These are phyloP conservation scores for Nixonia krombeini DNA, from an alignment of 1,140 invertebrate species.

Conservation along the genomic window DNA sequence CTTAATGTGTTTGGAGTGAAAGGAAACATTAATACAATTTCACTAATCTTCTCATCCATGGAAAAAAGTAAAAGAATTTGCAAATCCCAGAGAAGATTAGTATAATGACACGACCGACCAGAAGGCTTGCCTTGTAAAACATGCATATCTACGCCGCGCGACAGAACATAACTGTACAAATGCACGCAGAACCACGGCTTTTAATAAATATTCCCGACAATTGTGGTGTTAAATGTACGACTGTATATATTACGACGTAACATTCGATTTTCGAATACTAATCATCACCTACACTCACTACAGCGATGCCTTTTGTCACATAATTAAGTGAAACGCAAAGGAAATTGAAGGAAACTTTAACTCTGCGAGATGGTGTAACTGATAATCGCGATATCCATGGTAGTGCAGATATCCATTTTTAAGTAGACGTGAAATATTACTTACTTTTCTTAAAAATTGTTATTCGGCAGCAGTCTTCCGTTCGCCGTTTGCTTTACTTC, in stretches of 20 bases:
- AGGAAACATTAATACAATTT: neutral
- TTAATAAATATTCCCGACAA: slow-evolving; percentile 9
- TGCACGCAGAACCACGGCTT: slow-evolving; percentile 32
- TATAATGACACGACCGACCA: slow-evolving; percentile 10
- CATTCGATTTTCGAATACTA: slow-evolving; percentile 41
- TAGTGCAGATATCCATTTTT: no score
- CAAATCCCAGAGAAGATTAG: neutral
- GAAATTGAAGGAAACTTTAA: slow-evolving; percentile 29
- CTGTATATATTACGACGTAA: slow-evolving; percentile 37
- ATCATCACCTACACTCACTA: slow-evolving; percentile 30
- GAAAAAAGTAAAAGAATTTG: neutral
- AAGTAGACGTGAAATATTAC: no score
- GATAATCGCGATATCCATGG: no score
- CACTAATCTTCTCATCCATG: neutral
- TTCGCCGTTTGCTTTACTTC: slow-evolving; percentile 41
- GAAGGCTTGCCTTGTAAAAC: slow-evolving; percentile 49
- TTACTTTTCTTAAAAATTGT: slow-evolving; percentile 7
- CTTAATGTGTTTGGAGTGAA: neutral
- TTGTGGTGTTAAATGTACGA: slow-evolving; percentile 33
- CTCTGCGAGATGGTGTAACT: slow-evolving; percentile 36
- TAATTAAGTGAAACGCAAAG: slow-evolving; percentile 21
- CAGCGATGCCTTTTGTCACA: slow-evolving; percentile 39
- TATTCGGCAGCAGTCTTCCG: slow-evolving; percentile 25
- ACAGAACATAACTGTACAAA: slow-evolving; percentile 48
- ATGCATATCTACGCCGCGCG: slow-evolving; percentile 51